Conservation (phyloP, 2,888 invertebrate genomes). For the Tethea ocularis region DNA sequence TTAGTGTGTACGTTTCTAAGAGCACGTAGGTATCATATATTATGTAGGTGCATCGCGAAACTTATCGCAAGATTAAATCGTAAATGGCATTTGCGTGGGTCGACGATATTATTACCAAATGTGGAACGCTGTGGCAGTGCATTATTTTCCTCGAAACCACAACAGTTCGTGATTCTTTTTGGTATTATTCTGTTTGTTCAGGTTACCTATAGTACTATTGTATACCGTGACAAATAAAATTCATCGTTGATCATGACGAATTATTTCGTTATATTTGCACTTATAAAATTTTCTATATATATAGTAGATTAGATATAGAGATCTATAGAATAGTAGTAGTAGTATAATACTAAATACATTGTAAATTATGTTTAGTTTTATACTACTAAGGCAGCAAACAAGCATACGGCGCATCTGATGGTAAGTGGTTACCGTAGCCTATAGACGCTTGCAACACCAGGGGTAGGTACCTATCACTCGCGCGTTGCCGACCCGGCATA, state of each 20-base stretch:
- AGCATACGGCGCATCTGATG: too few species aligned
- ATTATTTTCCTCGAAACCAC: conserved; percentile 32
- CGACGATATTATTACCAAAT: conserved; percentile 36
- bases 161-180: not conserved
- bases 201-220: conserved; percentile 1
- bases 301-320: not conserved
- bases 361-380: too few species aligned
- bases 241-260: not conserved
- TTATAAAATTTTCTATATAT: not conserved
- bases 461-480: too few species aligned
- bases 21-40: conserved; percentile 20
- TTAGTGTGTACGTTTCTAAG: conserved; percentile 19
- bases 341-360: too few species aligned
- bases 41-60: conserved; percentile 24
- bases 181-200: conserved; percentile 3
- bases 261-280: not conserved
- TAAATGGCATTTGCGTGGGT: conserved; percentile 41
- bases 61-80: conserved; percentile 39
- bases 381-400: too few species aligned
- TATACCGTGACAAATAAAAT: not conserved
- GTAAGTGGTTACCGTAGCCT: too few species aligned
- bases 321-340: too few species aligned
- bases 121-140: conserved; percentile 25
- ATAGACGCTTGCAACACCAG: too few species aligned
- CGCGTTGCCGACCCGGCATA: too few species aligned